Percentiles rank a stretch among this genome's conserved stretches.
These are phyloP conservation scores for Gadus macrocephalus DNA, from an alignment of 2,113 vertebrate species.

Conservation along the genomic window DNA sequence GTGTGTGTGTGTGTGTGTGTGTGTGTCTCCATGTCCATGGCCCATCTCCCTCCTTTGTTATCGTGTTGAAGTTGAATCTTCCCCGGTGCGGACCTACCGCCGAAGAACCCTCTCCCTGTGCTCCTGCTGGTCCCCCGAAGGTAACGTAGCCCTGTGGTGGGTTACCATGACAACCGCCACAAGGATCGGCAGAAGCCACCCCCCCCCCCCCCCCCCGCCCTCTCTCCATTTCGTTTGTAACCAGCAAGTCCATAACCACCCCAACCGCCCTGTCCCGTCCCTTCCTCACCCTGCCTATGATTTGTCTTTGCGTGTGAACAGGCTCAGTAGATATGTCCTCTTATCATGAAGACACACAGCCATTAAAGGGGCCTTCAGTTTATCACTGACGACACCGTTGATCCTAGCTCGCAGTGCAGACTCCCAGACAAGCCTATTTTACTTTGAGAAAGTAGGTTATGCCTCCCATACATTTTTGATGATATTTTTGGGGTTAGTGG, in stretches of 20 bases:
- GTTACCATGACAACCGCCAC: constrained; percentile 59
- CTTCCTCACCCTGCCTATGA: constrained; percentile 15
- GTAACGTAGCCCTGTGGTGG: constrained; percentile 87
- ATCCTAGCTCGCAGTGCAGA: too few relatives aligned
- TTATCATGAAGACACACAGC: neutral
- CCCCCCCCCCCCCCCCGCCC: constrained; percentile 6
- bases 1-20: too few relatives aligned
- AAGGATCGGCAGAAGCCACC: constrained; percentile 44
- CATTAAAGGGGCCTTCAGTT: neutral
- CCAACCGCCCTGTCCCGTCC: constrained; percentile 4
- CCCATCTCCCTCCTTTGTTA: constrained; percentile 36
- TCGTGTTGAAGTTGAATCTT: constrained; percentile 92
- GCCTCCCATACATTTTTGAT: too few relatives aligned
- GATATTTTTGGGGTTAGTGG: too few relatives aligned
- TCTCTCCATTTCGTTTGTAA: neutral
- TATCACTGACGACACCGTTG: too few relatives aligned
- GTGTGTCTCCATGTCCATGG: constrained; percentile 15
- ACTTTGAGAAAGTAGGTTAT: too few relatives aligned
- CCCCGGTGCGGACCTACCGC: constrained; percentile 92
- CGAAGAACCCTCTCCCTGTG: constrained; percentile 99
- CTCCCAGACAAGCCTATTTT: too few relatives aligned
- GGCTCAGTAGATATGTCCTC: constrained; percentile 45
- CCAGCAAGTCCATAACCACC: neutral
- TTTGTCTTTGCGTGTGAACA: constrained; percentile 17
- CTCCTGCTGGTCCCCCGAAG: constrained; percentile 98